Evolutionary conservation across 2,113 vertebrate genomes (phyloP).

Genomic region (Hystrix cristata): DNA sequence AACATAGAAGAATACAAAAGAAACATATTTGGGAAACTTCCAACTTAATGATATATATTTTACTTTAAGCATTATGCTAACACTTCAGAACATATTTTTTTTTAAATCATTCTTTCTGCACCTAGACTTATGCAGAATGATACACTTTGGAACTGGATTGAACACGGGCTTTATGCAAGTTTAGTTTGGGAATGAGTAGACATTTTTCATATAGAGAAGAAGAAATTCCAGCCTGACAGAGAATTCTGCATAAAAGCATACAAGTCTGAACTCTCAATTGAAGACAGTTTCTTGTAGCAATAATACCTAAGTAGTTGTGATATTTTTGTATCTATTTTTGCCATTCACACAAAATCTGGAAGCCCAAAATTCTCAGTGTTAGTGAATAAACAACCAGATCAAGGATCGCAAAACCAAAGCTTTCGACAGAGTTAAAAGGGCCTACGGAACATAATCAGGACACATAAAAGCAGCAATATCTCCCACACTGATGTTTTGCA

Average conservation of each 20-base stretch:
- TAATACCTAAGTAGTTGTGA: background rate
- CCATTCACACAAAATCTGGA: constrained; percentile 2
- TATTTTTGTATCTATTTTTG: background rate
- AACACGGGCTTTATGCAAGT: background rate
- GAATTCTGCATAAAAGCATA: background rate
- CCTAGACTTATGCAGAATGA: background rate
- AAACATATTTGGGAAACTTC: background rate
- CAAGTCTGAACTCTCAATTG: background rate
- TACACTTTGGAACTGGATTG: background rate
- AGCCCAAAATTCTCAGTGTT: background rate
- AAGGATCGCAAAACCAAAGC: background rate
- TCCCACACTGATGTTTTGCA: background rate
- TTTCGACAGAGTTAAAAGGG: background rate
- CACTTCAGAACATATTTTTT: background rate
- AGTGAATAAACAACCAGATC: background rate
- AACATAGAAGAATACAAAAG: background rate
- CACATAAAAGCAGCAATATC: background rate
- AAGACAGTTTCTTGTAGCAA: background rate
- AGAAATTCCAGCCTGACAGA: background rate
- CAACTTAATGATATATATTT: constrained; percentile 17
- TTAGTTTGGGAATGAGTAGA: background rate
- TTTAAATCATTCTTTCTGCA: background rate
- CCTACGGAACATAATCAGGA: background rate
- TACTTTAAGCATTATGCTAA: background rate
- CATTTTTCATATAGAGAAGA: background rate